Percentiles rank a stretch among this genome's conserved stretches.
Conservation (phyloP, 2,888 invertebrate species). For the Ophion slaviceki region DNA sequence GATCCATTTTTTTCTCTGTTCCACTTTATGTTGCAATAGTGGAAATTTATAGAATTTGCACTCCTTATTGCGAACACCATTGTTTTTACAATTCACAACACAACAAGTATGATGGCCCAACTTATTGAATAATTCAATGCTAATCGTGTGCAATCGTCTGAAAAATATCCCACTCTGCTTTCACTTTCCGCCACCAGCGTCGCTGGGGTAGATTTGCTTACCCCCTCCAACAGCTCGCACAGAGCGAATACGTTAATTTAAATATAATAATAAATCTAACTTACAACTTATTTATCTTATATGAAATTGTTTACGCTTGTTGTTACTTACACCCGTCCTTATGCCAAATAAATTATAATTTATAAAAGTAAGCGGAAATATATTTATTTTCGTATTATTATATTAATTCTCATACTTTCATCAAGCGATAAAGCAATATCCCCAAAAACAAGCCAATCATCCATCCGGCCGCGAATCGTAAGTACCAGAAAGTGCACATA, state of each 20-base stretch:
- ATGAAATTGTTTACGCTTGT: no score
- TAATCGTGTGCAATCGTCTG: constrained; percentile 22
- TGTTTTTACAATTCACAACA: constrained; percentile 37
- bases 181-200: constrained; percentile 31
- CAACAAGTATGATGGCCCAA: constrained; percentile 26
- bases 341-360: no score
- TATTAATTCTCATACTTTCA: no score
- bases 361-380: no score
- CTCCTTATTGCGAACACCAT: constrained; percentile 10
- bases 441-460: no score
- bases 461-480: no score
- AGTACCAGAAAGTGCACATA: no score
- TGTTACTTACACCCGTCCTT: no score
- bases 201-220: constrained; percentile 31
- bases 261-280: no score
- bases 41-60: constrained; percentile 21
- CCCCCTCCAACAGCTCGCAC: constrained; percentile 31
- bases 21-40: constrained; percentile 18
- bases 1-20: constrained; percentile 32
- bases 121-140: constrained; percentile 29
- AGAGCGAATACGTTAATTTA: constrained; percentile 30
- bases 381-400: no score
- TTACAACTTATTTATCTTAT: no score
- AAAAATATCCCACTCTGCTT: constrained; percentile 28
- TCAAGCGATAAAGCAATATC: no score